Conservation (phyloP, 92 coral and sea anemone species). For the Epizoanthus scotinus region DNA sequence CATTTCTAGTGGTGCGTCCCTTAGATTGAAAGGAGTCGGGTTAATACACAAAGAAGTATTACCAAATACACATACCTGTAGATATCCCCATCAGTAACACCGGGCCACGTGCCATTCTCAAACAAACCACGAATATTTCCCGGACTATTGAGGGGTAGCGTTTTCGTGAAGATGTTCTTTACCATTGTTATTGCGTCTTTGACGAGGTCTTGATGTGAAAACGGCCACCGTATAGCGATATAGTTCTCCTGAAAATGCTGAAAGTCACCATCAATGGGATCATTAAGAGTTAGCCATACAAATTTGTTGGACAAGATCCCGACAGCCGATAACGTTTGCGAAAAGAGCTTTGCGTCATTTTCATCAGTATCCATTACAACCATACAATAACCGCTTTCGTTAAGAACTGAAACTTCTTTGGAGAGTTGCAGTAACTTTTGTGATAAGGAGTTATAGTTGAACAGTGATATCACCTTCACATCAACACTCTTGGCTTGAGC, state of each 20-base stretch:
- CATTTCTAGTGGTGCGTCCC: no score
- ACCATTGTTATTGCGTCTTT: conserved; percentile 20
- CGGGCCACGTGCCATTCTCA: conserved; percentile 1
- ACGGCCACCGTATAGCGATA: conserved; percentile 26
- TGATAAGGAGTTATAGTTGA: conserved; percentile 10
- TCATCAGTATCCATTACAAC: conserved; percentile 57
- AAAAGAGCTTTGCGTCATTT: conserved; percentile 34
- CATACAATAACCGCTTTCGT: conserved; percentile 58
- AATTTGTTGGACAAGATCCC: conserved; percentile 46
- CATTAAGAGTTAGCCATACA: conserved; percentile 52
- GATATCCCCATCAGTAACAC: conserved; percentile 5
- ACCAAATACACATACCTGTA: conserved; percentile 8
- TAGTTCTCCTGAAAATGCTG: neutral
- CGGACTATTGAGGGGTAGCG: neutral
- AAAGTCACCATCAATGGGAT: neutral
- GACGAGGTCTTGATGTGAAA: conserved; percentile 18
- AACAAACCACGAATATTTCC: neutral
- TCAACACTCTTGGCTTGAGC: conserved; percentile 19
- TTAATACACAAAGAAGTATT: neutral
- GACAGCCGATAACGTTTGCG: conserved; percentile 42
- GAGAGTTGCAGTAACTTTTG: conserved; percentile 44
- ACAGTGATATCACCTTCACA: conserved; percentile 26
- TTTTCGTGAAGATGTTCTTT: neutral
- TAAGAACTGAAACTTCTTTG: conserved; percentile 51
- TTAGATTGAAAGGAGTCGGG: no score